Evolutionary conservation across 2,113 vertebrate genomes (phyloP).

Genomic region (Onychorhynchus coronatus): DNA sequence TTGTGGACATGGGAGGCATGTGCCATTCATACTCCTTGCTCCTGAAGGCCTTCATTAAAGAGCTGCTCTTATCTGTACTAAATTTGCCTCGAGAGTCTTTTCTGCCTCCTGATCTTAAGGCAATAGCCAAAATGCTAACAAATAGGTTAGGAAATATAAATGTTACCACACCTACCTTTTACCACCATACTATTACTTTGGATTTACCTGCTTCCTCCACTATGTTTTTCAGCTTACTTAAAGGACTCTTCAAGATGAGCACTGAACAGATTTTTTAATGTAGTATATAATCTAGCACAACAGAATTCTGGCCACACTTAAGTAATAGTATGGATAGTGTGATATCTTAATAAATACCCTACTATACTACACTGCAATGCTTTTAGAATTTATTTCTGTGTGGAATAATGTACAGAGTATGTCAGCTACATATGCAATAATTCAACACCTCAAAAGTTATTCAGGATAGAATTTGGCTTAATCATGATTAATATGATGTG

Average conservation of each 20-base stretch:
- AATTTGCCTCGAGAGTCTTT: too few species aligned
- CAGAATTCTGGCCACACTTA: background rate
- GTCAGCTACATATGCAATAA: background rate
- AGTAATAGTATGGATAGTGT: background rate
- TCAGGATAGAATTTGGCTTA: background rate
- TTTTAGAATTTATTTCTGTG: background rate
- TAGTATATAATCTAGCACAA: background rate
- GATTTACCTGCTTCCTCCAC: background rate
- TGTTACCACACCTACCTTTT: background rate
- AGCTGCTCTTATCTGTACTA: too few species aligned
- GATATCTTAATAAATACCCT: background rate
- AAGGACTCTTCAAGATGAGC: background rate
- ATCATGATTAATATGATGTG: background rate
- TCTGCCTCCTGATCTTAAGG: too few species aligned
- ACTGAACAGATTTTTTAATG: background rate
- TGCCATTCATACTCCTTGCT: too few species aligned
- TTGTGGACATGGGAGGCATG: too few species aligned
- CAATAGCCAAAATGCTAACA: background rate
- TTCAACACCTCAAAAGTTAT: background rate
- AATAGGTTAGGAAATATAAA: background rate
- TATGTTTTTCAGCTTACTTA: background rate
- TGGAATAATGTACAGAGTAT: background rate
- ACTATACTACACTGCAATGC: background rate
- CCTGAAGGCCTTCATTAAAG: too few species aligned
- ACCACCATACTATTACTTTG: background rate